Evolutionary conservation across 2,113 vertebrate genomes (phyloP), one percentile per base, ranked within the genome.

Genomic region (Neodontobutis hainanensis): DNA sequence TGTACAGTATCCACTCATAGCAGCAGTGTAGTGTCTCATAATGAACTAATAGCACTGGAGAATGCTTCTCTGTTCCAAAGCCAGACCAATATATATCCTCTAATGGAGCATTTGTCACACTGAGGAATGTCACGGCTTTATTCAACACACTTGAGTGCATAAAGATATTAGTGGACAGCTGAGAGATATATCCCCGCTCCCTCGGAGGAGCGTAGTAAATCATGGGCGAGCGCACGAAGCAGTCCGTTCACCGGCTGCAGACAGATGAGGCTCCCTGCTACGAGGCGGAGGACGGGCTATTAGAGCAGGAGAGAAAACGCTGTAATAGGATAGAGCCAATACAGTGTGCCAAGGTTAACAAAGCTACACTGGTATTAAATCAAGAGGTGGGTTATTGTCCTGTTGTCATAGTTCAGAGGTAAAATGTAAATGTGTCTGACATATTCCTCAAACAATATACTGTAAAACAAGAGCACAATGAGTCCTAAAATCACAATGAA

Each of bases 131-230:
- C 82, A 88, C 76, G 78, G 90, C 77, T 87, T 90, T 73, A 86
- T 86, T 88, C 83, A 86, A 85, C 86, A 88, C 82, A 86, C 85
- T 87, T 78, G 82, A 88, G 85, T 80, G 87, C 75, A 80, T 88
- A 80, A 83, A 87, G 86, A 89, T 85, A 90, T 87, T 87, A 89
- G 81, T 68, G 67, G 85, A 88, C 84, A 87, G 81, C 76, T 73
- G 79, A 83, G 73, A 87, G 78, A 87, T 86, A 74, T 80, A 85
- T 86, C 78, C 69, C 76, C 70, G 65, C 70, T 86, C 75, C 78
- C 81, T 80, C 51, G 7, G 77, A 85, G 80, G 52, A 74, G 64
- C 42, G 80, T 40, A 78, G 70, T 88, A 91, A 88, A 90, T 91
- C 85, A 91, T 48, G 52, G 12, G 70, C 55, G 4, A 78, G 80